These are phyloP conservation scores for Anser brachyrhynchus DNA, from an alignment of 2,113 vertebrate species.

Conservation along the genomic window DNA sequence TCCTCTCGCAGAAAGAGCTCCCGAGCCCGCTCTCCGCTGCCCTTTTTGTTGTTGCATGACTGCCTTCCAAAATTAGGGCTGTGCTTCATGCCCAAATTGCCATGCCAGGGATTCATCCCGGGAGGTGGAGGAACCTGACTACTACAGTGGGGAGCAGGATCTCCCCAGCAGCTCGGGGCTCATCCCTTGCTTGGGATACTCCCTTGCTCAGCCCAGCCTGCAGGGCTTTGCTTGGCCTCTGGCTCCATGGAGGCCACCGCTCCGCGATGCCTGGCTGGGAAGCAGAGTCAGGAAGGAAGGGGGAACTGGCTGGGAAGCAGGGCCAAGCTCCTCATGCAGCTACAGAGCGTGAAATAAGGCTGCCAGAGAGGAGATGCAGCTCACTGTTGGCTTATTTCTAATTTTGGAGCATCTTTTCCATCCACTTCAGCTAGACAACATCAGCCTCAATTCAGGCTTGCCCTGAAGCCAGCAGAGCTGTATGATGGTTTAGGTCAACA, in stretches of 20 bases:
- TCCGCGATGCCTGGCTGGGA: background rate
- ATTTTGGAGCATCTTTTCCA: background rate
- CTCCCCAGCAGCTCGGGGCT: background rate
- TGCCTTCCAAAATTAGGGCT: background rate
- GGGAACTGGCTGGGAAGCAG: background rate
- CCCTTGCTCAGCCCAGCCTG: accelerated
- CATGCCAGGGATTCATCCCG: background rate
- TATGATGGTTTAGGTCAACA: background rate
- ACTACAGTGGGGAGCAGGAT: background rate
- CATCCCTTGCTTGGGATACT: background rate
- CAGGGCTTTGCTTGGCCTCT: background rate
- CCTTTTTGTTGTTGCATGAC: background rate
- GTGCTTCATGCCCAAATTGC: background rate
- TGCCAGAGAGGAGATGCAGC: background rate
- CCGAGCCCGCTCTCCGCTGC: background rate
- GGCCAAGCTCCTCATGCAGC: background rate
- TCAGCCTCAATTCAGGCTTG: background rate
- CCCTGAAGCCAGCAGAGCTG: background rate
- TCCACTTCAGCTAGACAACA: background rate
- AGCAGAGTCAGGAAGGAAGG: accelerated
- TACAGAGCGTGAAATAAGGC: background rate
- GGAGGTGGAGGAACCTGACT: background rate
- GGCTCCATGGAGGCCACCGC: accelerated
- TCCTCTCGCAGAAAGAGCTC: background rate
- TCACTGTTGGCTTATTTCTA: background rate